Evolutionary conservation across 2,888 invertebrate genomes (phyloP), one percentile per base, ranked within the genome.

Genomic region (Pteria penguin): DNA sequence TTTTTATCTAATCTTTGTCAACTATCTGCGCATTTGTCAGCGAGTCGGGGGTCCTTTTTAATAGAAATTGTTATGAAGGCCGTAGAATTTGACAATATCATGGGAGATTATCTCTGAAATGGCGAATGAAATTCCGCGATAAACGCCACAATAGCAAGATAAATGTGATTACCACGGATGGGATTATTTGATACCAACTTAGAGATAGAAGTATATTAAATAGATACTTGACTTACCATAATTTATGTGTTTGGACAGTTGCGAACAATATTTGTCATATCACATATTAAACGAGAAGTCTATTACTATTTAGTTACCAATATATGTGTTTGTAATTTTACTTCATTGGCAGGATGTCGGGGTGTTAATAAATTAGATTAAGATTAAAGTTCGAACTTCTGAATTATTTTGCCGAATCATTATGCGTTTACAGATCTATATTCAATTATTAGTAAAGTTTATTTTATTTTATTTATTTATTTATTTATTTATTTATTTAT

Each of bases 21-120:
- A 62, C 68, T 60, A 74, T 68, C 68, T 61, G 29, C 54, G 58
- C 66, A 74, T 74, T 74, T 74, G 74, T 74, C 68, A 74, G 57
- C 57, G 58, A 55, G 68, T 68, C 57, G 68, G 68, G 68, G 68
- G 68, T 68, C 68, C 68, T 52, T 68, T 68, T 68, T 68, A 68
- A 68, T 68, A 68, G 57, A 68, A 55, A 52, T 68, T 68, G 24
- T 57, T 24, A 57, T 52, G 68, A 68, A 33, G 57, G 33, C 57
- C 33, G 26, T 31, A 68, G 57, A 57, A 68, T 68, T 54, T 52
- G 68, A n/a, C 68, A 57, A 33, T 57, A 26, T 31, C 52, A 24
- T n/a, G 55, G 24, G 24, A 31, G 68, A 68, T 68, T 68, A 68
- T 32, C 57, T 18, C n/a, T 57, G 57, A 68, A 52, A 68, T 27